Conservation (phyloP, 2,113 vertebrate genomes). For the Brachyistius frenatus region DNA sequence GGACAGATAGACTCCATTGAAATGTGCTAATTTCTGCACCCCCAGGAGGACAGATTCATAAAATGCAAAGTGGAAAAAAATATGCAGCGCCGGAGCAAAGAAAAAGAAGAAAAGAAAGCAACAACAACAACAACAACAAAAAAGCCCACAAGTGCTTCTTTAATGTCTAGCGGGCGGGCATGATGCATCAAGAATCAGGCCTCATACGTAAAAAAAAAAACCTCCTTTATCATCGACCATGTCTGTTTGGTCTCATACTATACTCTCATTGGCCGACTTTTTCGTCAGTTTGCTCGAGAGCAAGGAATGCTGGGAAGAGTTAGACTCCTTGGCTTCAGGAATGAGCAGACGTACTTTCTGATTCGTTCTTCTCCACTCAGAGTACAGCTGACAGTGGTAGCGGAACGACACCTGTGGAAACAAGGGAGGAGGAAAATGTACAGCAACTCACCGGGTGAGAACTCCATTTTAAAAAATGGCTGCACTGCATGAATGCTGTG, state of each 20-base stretch:
- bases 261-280: slow-evolving; percentile 90
- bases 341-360: slow-evolving; percentile 94
- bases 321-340: slow-evolving; percentile 82
- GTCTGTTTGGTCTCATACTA: slow-evolving; percentile 84
- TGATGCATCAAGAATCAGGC: slow-evolving; percentile 33
- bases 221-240: background rate
- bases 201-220: slow-evolving; percentile 26
- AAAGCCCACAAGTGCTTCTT: slow-evolving; percentile 60
- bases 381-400: slow-evolving; percentile 98
- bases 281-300: slow-evolving; percentile 89
- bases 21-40: slow-evolving; percentile 12
- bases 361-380: slow-evolving; percentile 95
- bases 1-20: slow-evolving; percentile 5
- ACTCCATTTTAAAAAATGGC: background rate
- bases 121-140: background rate
- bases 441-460: rapidly evolving
- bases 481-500: background rate
- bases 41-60: slow-evolving; percentile 4
- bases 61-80: slow-evolving; percentile 38
- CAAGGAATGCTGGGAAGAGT: slow-evolving; percentile 88
- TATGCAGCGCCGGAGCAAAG: slow-evolving; percentile 58
- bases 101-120: slow-evolving; percentile 21
- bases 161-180: slow-evolving; percentile 48
- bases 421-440: background rate
- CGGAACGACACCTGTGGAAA: slow-evolving; percentile 93